Base-by-base conservation (phyloP, 2,888 invertebrate genomes). In the Lithophane ornitopus region DNA sequence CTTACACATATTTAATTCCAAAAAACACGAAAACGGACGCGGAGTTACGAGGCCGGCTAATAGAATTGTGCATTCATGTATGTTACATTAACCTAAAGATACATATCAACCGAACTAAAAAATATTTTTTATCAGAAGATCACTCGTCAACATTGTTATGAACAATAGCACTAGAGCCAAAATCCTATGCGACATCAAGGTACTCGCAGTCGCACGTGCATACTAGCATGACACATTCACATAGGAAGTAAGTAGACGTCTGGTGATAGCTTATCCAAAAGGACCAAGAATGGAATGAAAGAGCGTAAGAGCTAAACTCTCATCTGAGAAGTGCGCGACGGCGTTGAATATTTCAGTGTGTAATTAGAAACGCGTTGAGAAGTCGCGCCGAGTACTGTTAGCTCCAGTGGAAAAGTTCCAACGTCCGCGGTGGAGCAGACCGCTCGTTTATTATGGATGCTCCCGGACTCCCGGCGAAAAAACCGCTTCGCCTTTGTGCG, bases 341-440 rank as follows among this genome's bases (percentile, higher is more conserved):
- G 88, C 88, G 88, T 88, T 93, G 91, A 93, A 93, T 93, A 93
- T 93, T 94, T 92, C 91, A 94, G 88, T 91, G 89, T 92, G 92
- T 92, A 92, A 92, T 92, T 94, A 92, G 92, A 90, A 88, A 89
- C 90, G 89, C 91, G 86, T 88, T 87, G 86, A 88, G 87, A 88
- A 88, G 89, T 90, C 88, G 89, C 87, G 87, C 87, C 62, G 76
- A 74, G 76, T 67, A 67, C 70, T 62, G 74, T 74, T 67, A 52
- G 58, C 71, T 62, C 65, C 71, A 74, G 78, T 65, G 70, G 59
- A 78, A 73, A 74, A 82, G 76, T 84, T 84, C 56, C 61, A 79
- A 76, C 61, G 74, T 80, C 66, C 66, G 76, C 83, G 65, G 76
- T 76, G 86, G 87, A 46, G 89, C 91, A 88, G 91, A 85, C 91